Evolutionary conservation across 2,113 vertebrate species (phyloP).

Genomic region (Asarcornis scutulata): DNA sequence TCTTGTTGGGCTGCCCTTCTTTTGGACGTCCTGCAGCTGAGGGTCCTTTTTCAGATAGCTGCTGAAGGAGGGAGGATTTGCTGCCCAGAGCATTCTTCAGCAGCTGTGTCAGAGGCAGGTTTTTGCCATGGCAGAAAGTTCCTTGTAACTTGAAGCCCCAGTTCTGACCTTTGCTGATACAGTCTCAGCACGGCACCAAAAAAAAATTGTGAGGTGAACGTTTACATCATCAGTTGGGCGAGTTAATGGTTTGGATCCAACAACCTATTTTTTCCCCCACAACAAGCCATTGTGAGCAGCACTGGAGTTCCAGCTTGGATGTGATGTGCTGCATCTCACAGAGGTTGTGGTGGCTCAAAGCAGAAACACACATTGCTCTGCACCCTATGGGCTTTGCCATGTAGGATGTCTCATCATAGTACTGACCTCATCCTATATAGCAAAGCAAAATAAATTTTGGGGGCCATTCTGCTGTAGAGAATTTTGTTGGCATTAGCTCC

Average conservation of each 20-base stretch:
- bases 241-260: background rate
- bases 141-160: background rate
- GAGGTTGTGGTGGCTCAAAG: background rate
- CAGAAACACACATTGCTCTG: background rate
- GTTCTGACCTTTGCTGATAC: background rate
- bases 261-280: rapidly evolving
- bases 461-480: background rate
- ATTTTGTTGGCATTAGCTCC: rapidly evolving
- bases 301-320: background rate
- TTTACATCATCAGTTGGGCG: background rate
- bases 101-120: background rate
- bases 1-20: background rate
- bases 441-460: background rate
- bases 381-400: rapidly evolving
- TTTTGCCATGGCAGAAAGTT: background rate
- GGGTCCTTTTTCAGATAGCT: background rate
- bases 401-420: rapidly evolving
- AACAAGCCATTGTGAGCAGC: background rate
- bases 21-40: background rate
- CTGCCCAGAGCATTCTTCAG: background rate
- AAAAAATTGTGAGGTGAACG: background rate
- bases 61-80: background rate
- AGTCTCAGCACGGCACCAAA: background rate
- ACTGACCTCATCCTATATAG: rapidly evolving
- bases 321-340: rapidly evolving